Evolutionary conservation across 2,113 vertebrate species (phyloP), one percentile per base, ranked within the genome.

Genomic region (Nanorana parkeri): DNA sequence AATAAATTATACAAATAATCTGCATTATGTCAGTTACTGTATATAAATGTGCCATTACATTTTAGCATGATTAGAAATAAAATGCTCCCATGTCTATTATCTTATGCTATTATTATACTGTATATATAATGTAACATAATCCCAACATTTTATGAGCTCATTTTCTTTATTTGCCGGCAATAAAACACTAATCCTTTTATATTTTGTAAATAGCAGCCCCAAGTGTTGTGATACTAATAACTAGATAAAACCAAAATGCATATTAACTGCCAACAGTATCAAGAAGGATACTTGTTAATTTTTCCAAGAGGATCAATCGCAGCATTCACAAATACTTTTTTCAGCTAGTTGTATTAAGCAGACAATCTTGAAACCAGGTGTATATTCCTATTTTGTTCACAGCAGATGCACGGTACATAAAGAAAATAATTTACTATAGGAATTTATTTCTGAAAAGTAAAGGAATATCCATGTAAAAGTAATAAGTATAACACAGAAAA

Each of bases 201-300:
- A 61, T 65, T 79, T 60, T 80, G 67, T 80, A 69, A 80, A 80
- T 80, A 60, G 52, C 52, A 80, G 66, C 78, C 78, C 67, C 66
- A 69, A 80, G 78, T 68, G 66, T 32, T 61, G n/a, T 32, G 66
- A 80, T 80, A 32, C 78, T 80, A 80, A 80, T 80, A 80, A 80
- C 54, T 51, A 69, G 78, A 69, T 80, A 80, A 60, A 79, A 69
- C 69, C 78, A 69, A 56, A 68, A 80, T 80, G 55, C 66, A 69
- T 69, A 61, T 69, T 80, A 79, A 69, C 67, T 69, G 54, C 52
- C 60, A 79, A 68, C 20, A 79, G 67, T 69, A 69, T 61, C 54
- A 80, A 41, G 66, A 21, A 60, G 71, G 32, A 61, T 58, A 20
- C 17, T 71, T 24, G 29, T 61, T 80, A 69, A 69, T 80, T 69